These are phyloP conservation scores for Gadopsis marmoratus DNA, from an alignment of 2,797 vertebrate genomes.

Conservation along the genomic window DNA sequence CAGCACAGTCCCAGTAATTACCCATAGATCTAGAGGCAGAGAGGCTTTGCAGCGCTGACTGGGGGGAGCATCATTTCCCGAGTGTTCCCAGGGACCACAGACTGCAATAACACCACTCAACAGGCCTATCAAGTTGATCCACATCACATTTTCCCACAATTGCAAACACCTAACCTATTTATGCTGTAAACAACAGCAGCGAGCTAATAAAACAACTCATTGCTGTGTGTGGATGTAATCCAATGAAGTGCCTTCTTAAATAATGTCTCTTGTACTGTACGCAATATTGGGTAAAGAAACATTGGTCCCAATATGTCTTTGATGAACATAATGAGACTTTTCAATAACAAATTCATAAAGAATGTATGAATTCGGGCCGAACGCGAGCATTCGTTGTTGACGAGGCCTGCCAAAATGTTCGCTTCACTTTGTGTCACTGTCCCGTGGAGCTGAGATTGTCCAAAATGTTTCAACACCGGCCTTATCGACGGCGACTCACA, in stretches of 20 bases:
- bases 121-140: slow-evolving; percentile 84
- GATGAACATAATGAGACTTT: slow-evolving; percentile 82
- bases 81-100: slow-evolving; percentile 72
- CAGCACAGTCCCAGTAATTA: slow-evolving; percentile 85
- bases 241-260: slow-evolving; percentile 77
- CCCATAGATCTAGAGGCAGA: slow-evolving; percentile 74
- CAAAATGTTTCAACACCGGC: slow-evolving; percentile 9
- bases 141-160: slow-evolving; percentile 77
- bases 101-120: slow-evolving; percentile 85
- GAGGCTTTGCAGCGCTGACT: slow-evolving; percentile 64
- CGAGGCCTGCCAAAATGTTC: slow-evolving; percentile 50
- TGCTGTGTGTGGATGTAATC: slow-evolving; percentile 79
- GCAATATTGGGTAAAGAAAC: slow-evolving; percentile 75
- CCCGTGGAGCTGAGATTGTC: slow-evolving; percentile 15
- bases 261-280: slow-evolving; percentile 62
- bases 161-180: slow-evolving; percentile 82
- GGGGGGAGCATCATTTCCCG: slow-evolving; percentile 76
- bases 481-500: slow-evolving; percentile 48
- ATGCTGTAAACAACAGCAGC: slow-evolving; percentile 78
- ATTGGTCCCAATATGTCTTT: slow-evolving; percentile 76
- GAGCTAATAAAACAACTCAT: slow-evolving; percentile 80
- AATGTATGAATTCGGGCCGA: slow-evolving; percentile 81
- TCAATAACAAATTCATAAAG: slow-evolving; percentile 86
- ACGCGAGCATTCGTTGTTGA: slow-evolving; percentile 33
- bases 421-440: slow-evolving; percentile 71